These are phyloP conservation scores for Mya arenaria DNA, from an alignment of 1,140 invertebrate species.

Conservation along the genomic window DNA sequence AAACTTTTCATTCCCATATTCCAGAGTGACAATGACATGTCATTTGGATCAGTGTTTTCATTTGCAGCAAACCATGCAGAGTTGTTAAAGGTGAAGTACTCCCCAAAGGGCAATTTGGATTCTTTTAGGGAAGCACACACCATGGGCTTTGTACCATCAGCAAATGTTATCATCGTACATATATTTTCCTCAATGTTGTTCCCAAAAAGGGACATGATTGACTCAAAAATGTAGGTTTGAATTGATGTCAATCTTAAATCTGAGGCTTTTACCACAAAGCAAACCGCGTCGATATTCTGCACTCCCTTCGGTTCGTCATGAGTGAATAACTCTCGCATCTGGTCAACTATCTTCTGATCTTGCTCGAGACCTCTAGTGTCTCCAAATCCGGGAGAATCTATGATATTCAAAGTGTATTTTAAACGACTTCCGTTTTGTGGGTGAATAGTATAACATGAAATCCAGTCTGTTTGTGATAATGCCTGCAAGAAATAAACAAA, in stretches of 20 bases:
- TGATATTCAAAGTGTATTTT: constrained; percentile 38
- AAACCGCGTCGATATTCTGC: constrained; percentile 52
- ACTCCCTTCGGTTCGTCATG: constrained; percentile 28
- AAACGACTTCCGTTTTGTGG: not conserved
- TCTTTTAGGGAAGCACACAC: not conserved
- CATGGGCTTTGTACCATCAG: not conserved
- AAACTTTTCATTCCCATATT: not conserved
- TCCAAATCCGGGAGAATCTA: constrained; percentile 47
- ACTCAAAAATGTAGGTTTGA: constrained; percentile 26
- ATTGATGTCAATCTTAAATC: constrained; percentile 1
- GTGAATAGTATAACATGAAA: constrained; percentile 34
- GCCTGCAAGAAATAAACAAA: no score
- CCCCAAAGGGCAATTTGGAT: not conserved
- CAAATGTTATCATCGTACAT: constrained; percentile 16
- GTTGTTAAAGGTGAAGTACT: constrained; percentile 8
- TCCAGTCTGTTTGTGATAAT: constrained; percentile 27
- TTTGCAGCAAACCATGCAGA: not conserved
- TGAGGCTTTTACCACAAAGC: constrained; percentile 17
- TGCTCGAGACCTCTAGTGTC: constrained; percentile 53
- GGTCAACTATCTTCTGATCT: constrained; percentile 39
- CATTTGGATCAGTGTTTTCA: not conserved
- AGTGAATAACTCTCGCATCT: constrained; percentile 46
- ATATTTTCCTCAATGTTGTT: constrained; percentile 31
- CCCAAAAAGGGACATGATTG: constrained; percentile 26
- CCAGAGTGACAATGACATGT: not conserved